phyloP scores from a whole-genome alignment of 2,888 invertebrate genomes.

The Zootermopsis nevadensis region DNA sequence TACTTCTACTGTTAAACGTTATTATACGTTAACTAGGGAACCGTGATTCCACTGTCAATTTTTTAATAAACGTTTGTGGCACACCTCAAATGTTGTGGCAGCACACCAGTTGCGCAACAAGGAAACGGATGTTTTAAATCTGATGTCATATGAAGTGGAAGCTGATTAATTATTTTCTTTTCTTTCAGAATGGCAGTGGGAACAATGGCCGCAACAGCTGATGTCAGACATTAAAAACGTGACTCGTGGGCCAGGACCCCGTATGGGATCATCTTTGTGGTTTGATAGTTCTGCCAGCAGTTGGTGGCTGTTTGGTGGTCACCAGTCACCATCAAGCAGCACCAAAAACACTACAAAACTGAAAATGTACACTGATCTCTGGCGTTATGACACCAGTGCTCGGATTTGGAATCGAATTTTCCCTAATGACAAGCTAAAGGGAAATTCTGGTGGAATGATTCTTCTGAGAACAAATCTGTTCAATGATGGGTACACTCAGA shows the following conservation, averaged over 20 bases:
- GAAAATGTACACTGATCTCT: slow-evolving; percentile 50
- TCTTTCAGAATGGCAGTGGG: slow-evolving; percentile 50
- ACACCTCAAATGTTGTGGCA: no score
- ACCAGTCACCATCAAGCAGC: slow-evolving; percentile 26
- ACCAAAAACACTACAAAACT: slow-evolving; percentile 10
- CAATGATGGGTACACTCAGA: slow-evolving; percentile 12
- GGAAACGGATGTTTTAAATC: no score
- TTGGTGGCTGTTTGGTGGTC: slow-evolving; percentile 57
- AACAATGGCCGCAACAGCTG: slow-evolving; percentile 41
- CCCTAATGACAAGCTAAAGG: slow-evolving; percentile 41
- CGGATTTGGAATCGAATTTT: slow-evolving; percentile 47
- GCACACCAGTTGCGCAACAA: no score
- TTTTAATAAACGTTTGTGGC: no score
- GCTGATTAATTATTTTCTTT: not conserved
- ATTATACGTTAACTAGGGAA: no score
- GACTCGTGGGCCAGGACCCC: slow-evolving; percentile 40
- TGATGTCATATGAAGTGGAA: no score
- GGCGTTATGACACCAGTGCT: slow-evolving; percentile 46
- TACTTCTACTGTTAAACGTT: no score
- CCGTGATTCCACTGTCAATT: no score
- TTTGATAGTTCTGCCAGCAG: slow-evolving; percentile 38
- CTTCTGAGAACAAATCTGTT: slow-evolving; percentile 39
- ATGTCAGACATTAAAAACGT: slow-evolving; percentile 22
- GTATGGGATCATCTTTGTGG: slow-evolving; percentile 43
- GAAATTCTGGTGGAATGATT: slow-evolving; percentile 37